Evolutionary conservation across 2,888 invertebrate genomes (phyloP), one percentile per base, ranked within the genome.

Genomic region (Tinea pellionella): DNA sequence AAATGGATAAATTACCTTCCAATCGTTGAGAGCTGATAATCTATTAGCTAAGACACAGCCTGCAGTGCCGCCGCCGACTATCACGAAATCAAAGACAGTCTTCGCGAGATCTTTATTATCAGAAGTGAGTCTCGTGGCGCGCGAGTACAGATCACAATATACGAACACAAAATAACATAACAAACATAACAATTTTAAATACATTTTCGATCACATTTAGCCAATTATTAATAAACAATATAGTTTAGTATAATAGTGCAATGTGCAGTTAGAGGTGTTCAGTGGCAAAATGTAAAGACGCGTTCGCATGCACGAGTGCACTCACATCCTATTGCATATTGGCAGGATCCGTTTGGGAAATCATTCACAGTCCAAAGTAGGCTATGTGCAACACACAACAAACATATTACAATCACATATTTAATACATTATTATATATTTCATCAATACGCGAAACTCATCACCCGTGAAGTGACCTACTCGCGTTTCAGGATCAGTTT

Each of bases 71-170:
- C 88, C 88, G 0, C 88, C 88, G 0, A 88, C 68, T 60, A 88
- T 79, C 65, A 88, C 82, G 72, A 88, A 88, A 71, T 88, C 88
- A 60, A 78, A 88, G n/a, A 87, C 86, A 47, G 81, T 83, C 71
- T 71, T 85, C 67, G 72, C 72, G 0, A 81, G 65, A 60, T 80
- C 80, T 30, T 73, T 67, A 60, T 83, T 85, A 18, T 84, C 83
- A 0, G 78, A 72, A 62, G 75, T 80, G 0, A 71, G 74, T 65
- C 73, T 74, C 11, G 87, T 86, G 2, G 85, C 87, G 61, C 75
- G 80, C 16, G 80, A 75, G 70, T 81, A 78, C 60, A 87, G 71
- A 63, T 85, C 87, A 0, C 47, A 16, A 30, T 3, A 11, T 12
- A 24, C 55, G 2, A 55, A 55, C 19, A 55, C 51, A 4, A 11